Conservation (phyloP, 2,888 invertebrate species). For the Sphaerophoria taeniata region DNA sequence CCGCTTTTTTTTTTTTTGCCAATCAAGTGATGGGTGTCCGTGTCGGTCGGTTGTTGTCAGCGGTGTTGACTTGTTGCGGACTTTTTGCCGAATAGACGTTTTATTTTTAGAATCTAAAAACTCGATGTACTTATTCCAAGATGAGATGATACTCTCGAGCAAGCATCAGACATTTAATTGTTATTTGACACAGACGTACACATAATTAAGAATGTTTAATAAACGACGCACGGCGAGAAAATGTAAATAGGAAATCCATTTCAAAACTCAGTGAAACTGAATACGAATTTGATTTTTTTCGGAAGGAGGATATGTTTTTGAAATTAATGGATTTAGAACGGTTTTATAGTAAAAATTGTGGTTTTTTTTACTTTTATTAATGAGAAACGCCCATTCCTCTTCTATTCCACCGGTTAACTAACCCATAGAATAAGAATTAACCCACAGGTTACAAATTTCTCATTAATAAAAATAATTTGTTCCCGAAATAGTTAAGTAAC, state of each 20-base stretch:
- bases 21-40: slow-evolving; percentile 27
- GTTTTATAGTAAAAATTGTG: no score
- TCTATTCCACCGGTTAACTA: no score
- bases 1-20: neutral
- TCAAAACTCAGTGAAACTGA: neutral
- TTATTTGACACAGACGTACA: slow-evolving; percentile 39
- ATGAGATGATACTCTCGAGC: slow-evolving; percentile 36
- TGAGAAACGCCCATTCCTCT: no score
- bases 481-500: no score
- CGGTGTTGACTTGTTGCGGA: slow-evolving; percentile 50
- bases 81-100: slow-evolving; percentile 62
- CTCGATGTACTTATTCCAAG: slow-evolving; percentile 43
- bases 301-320: no score
- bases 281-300: no score
- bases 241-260: neutral
- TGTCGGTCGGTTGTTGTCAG: no score
- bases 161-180: slow-evolving; percentile 53
- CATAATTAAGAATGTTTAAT: neutral
- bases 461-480: no score
- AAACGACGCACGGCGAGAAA: neutral
- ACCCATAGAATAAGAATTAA: no score
- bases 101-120: slow-evolving; percentile 63
- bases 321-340: no score
- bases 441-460: no score
- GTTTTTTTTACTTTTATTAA: no score